Evolutionary conservation across 2,888 invertebrate species (phyloP).

Genomic region (Furcula furcula): DNA sequence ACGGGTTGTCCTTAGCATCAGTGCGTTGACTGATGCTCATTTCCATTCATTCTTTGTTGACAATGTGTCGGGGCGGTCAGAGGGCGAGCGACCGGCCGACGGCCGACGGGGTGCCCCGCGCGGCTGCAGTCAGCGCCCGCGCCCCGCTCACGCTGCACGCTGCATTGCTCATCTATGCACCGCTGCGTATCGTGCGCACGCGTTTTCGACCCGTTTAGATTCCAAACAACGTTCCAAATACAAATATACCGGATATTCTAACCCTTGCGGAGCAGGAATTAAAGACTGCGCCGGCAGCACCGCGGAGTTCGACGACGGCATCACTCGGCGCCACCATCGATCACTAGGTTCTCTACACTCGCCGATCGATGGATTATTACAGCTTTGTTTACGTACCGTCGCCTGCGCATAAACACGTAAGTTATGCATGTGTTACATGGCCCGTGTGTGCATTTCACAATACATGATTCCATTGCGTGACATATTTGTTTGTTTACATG

Average conservation of each 20-base stretch:
- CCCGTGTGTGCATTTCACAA: conserved; percentile 60
- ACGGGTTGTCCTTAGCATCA: conserved; percentile 21
- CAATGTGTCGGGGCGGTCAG: conserved; percentile 59
- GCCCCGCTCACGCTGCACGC: conserved; percentile 60
- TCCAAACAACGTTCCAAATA: conserved; percentile 21
- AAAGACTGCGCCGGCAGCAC: conserved; percentile 14
- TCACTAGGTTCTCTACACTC: conserved; percentile 36
- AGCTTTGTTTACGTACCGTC: conserved; percentile 58
- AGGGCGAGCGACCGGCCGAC: conserved; percentile 51
- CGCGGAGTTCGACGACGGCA: conserved; percentile 14
- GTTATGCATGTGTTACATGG: conserved; percentile 65
- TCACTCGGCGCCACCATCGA: conserved; percentile 31
- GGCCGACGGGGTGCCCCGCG: conserved; percentile 52
- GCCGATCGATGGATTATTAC: conserved; percentile 45
- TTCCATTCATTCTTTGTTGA: conserved; percentile 75
- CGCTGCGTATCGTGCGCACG: conserved; percentile 31
- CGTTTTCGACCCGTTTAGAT: conserved; percentile 35
- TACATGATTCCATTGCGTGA: conserved; percentile 53
- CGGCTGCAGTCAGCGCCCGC: conserved; percentile 48
- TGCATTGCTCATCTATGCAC: conserved; percentile 45
- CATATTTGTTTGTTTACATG: conserved; percentile 61
- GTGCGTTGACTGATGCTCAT: conserved; percentile 52
- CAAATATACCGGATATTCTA: conserved; percentile 14
- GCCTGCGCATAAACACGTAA: conserved; percentile 61
- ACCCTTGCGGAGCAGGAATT: conserved; percentile 15